phyloP scores from a whole-genome alignment of 53 echinoderm and acorn worm genomes.

The Holothuria scabra region DNA sequence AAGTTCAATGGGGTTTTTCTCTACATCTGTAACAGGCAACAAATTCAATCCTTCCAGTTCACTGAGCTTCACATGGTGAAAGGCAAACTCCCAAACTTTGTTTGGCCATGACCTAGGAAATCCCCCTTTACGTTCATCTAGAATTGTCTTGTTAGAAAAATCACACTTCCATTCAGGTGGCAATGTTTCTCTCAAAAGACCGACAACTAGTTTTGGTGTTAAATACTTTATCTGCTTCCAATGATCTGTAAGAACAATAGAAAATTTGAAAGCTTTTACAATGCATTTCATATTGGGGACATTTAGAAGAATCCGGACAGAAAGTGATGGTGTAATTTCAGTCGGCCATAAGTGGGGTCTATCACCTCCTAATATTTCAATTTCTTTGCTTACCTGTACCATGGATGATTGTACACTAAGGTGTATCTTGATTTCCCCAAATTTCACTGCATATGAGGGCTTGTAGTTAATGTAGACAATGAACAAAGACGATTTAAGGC shows the following conservation, averaged over 20 bases:
- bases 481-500: no score
- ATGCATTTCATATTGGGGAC: background rate
- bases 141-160: background rate
- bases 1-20: slow-evolving; percentile 1
- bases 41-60: slow-evolving; percentile 19
- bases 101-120: slow-evolving; percentile 1
- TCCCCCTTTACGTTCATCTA: background rate
- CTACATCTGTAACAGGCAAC: slow-evolving; percentile 6
- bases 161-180: background rate
- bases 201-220: background rate
- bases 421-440: no score
- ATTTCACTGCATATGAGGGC: no score
- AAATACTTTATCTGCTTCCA: slow-evolving; percentile 22
- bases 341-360: no score
- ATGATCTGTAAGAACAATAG: background rate
- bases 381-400: no score
- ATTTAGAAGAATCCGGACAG: no score
- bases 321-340: no score
- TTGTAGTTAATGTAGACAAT: no score
- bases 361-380: no score
- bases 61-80: background rate
- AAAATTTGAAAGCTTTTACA: background rate
- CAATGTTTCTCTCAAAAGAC: slow-evolving; percentile 11
- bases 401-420: no score
- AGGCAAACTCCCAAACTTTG: slow-evolving; percentile 9